Evolutionary conservation across 2,113 vertebrate species (phyloP).

Genomic region (Megaptera novaeangliae): DNA sequence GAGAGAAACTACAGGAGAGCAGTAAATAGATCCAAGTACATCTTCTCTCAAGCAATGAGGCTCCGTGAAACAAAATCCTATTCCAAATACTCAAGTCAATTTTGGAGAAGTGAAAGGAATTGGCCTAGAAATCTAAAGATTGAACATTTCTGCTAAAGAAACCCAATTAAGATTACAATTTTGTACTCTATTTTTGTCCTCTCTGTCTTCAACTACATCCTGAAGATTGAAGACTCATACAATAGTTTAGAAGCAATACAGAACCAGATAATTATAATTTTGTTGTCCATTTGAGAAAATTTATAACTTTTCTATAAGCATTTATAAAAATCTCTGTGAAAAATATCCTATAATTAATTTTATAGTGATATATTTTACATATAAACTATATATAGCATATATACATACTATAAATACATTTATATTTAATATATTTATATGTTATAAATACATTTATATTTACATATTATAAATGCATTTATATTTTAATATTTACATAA

Average conservation of each 20-base stretch:
- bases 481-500: neutral
- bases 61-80: neutral
- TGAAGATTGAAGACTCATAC: neutral
- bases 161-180: neutral
- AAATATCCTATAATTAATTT: neutral
- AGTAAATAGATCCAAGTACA: neutral
- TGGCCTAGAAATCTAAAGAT: neutral
- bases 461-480: neutral
- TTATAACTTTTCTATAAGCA: neutral
- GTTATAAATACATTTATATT: neutral
- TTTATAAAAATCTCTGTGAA: neutral
- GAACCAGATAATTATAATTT: neutral
- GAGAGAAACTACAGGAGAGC: neutral
- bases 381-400: neutral
- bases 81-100: neutral
- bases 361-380: neutral
- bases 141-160: neutral
- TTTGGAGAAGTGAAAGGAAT: neutral
- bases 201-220: neutral
- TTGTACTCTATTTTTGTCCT: neutral
- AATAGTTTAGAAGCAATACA: neutral
- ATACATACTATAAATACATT: neutral
- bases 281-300: neutral
- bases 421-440: neutral
- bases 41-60: neutral